A percentile compares a stretch with the other conserved stretches of the same genome.
Evolutionary conservation across 2,113 vertebrate genomes (phyloP).

Genomic region (Corythornis cristatus): DNA sequence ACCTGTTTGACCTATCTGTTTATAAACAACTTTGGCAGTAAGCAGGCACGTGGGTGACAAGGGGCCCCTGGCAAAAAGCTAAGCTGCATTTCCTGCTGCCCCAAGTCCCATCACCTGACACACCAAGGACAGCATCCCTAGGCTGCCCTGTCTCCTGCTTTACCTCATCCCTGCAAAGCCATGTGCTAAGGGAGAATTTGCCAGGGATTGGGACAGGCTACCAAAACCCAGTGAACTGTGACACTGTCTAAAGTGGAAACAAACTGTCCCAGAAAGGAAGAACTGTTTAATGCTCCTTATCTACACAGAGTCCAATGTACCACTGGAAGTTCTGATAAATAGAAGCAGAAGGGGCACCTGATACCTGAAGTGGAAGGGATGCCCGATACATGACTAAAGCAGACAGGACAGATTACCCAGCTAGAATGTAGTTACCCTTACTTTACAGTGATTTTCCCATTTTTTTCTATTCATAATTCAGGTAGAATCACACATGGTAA

Average conservation of each 20-base stretch:
- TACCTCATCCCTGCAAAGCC: background rate
- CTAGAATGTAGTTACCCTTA: background rate
- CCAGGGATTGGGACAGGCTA: background rate
- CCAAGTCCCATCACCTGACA: background rate
- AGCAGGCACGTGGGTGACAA: background rate
- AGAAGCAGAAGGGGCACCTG: background rate
- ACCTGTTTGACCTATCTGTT: background rate
- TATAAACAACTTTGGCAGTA: background rate
- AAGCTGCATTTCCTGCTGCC: background rate
- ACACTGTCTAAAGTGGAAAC: background rate
- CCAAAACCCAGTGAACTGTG: background rate
- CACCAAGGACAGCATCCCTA: background rate
- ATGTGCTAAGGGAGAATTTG: background rate
- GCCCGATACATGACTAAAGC: accelerated
- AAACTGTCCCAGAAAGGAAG: background rate
- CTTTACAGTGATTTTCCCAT: background rate
- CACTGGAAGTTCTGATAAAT: background rate
- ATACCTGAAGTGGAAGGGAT: background rate
- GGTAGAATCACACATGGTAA: background rate
- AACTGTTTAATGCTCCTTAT: background rate
- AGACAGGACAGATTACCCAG: background rate
- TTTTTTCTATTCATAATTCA: background rate
- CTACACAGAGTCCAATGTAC: background rate
- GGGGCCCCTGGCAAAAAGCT: background rate
- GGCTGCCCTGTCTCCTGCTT: background rate